Evolutionary conservation across 2,888 invertebrate genomes (phyloP), one percentile per base, ranked within the genome.

Genomic region (Aproaerema taeniolella): DNA sequence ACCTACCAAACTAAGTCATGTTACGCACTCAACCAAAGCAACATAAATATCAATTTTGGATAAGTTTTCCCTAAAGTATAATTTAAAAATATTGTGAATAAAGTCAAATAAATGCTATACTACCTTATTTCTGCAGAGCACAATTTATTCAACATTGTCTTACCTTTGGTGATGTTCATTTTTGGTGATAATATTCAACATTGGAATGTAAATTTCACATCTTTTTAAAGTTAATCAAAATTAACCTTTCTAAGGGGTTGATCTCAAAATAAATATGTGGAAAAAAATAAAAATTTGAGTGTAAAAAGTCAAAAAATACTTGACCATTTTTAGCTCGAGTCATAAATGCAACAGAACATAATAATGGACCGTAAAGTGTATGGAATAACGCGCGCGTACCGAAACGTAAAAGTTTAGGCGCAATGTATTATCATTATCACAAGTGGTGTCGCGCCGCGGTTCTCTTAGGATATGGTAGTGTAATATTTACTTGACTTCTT

Each of bases 401-500:
- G 60, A 53, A 49, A 45, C 46, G 45, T 47, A 50, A 46, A 45
- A 46, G 45, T 46, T 48, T 50, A 56, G 49, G 55, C 58, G 54
- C 36, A 14, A 51, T 47, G 39, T 55, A 36, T 56, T 53, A 48
- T 39, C 52, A 51, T 56, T 59, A 62, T 67, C 67, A 65, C 61
- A 63, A 55, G 55, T 53, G 53, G 57, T 52, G 61, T 53, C 55
- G 47, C 55, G 54, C 49, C 69, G 66, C 72, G 67, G 43, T 47
- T 57, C 56, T 65, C 70, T 86, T 85, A 87, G 56, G 79, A 86
- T 82, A 87, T 87, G 86, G 87, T 87, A 87, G 87, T 87, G 87
- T 87, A 87, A 86, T 87, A 87, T 87, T 87, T 87, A 87, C 85
- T 87, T 87, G 87, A 87, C 85, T 87, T 87, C 71, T 87, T 87